These are phyloP conservation scores for Arctia plantaginis DNA, from an alignment of 2,888 invertebrate genomes.

Conservation along the genomic window DNA sequence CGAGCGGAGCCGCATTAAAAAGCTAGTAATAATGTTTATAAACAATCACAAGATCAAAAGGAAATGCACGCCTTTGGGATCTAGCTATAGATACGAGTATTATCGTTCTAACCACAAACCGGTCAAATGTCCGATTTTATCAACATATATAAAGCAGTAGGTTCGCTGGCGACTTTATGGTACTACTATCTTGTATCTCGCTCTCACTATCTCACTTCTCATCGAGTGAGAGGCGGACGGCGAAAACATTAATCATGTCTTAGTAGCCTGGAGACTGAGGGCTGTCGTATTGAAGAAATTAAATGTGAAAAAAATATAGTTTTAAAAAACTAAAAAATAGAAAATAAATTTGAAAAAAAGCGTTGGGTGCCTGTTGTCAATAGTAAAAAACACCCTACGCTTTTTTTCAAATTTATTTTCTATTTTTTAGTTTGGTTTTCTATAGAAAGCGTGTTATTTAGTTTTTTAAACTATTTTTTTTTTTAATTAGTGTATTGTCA, in stretches of 20 bases:
- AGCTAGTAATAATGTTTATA: too few relatives aligned
- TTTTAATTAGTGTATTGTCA: too few relatives aligned
- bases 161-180: slow-evolving; percentile 23
- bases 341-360: too few relatives aligned
- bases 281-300: slow-evolving; percentile 44
- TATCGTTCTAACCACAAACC: slow-evolving; percentile 10
- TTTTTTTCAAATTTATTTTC: too few relatives aligned
- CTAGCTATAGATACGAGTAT: neutral
- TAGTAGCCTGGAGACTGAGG: slow-evolving; percentile 55
- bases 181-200: slow-evolving; percentile 24
- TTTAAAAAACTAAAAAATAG: too few relatives aligned
- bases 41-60: neutral
- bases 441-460: too few relatives aligned
- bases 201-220: slow-evolving; percentile 29
- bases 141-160: slow-evolving; percentile 30
- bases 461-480: too few relatives aligned
- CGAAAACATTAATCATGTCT: slow-evolving; percentile 61
- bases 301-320: slow-evolving; percentile 34
- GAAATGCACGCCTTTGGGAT: neutral
- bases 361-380: too few relatives aligned
- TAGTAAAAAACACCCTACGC: too few relatives aligned
- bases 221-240: slow-evolving; percentile 47
- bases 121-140: slow-evolving; percentile 40
- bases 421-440: too few relatives aligned
- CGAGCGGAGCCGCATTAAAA: too few relatives aligned